These are phyloP conservation scores for Thyatira batis DNA, from an alignment of 2,888 invertebrate species.

Conservation along the genomic window DNA sequence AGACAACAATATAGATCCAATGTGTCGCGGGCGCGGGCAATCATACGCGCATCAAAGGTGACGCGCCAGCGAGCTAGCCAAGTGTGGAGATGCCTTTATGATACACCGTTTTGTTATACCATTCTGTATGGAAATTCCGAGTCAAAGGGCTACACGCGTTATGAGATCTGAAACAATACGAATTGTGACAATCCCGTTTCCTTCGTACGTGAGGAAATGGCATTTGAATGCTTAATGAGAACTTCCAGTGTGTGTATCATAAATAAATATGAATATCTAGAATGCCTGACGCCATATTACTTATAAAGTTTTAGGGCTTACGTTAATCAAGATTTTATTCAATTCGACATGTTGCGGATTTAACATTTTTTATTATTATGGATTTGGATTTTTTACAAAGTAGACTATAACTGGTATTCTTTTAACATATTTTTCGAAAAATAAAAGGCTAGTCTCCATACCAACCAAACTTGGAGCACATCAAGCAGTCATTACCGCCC, in stretches of 20 bases:
- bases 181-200: constrained; percentile 79
- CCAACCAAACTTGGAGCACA: constrained; percentile 49
- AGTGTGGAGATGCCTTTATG: constrained; percentile 76
- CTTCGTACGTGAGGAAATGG: constrained; percentile 72
- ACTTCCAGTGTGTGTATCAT: constrained; percentile 53
- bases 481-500: constrained; percentile 80
- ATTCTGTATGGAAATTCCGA: constrained; percentile 62
- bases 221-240: constrained; percentile 79
- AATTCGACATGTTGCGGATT: neutral
- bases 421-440: constrained; percentile 1
- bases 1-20: constrained; percentile 82
- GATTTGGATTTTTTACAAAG: no score
- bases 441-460: constrained; percentile 41
- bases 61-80: constrained; percentile 68
- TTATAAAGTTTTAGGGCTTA: neutral
- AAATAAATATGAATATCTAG: constrained; percentile 43
- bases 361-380: neutral
- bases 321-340: neutral
- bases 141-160: constrained; percentile 78
- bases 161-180: constrained; percentile 80
- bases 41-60: constrained; percentile 82
- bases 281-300: constrained; percentile 19
- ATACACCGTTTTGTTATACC: constrained; percentile 64
- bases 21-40: constrained; percentile 82
- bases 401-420: no score